Base-by-base conservation (phyloP, 2,797 vertebrate genomes). In the Clarias pachynema region DNA sequence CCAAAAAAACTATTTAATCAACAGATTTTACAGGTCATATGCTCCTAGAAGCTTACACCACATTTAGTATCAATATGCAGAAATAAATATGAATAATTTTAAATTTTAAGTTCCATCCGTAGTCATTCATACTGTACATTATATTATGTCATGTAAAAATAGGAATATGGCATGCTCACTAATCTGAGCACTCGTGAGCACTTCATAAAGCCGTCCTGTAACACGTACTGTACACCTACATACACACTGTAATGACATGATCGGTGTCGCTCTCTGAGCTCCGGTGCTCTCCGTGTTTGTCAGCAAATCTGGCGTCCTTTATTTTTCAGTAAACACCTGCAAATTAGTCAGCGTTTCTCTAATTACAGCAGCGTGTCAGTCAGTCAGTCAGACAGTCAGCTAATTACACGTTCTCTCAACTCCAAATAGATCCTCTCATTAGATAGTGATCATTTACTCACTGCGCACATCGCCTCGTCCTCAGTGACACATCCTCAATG, bases 321-420 rank as follows among this genome's bases (percentile, higher is more conserved):
- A 2, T 57, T 72, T 37, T 40, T 44, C 77, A 16, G 14, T 79
- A 63, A 65, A 29, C 79, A 72, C 59, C 40, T 83, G 37, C 89
- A 81, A 78, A 63, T 88, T 90, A 89, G 82, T 87, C 89, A 89
- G 83, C 89, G 91, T 92, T 92, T 89, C 40, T 78, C 31, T 77
- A 82, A 86, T 82, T 82, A 81, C 74, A 86, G 63, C 69, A 89
- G 84, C 81, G 56, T 69, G 85, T 86, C 84, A 88, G 83, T 81
- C 74, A 60, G 75, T 40, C 59, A 63, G 59, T 2, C 77, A 44
- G 34, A 26, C 34, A 79, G 34, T 2, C 59, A 63, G 77, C 34
- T 79, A 79, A 79, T 79, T 79, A 79, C 59, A 79, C 59, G 5
- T 63, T 44, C 59, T 40, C 59, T n/a, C 37, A 26, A 63, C 77